Conservation (phyloP, 2,888 invertebrate genomes). For the Pandemis heparana region DNA sequence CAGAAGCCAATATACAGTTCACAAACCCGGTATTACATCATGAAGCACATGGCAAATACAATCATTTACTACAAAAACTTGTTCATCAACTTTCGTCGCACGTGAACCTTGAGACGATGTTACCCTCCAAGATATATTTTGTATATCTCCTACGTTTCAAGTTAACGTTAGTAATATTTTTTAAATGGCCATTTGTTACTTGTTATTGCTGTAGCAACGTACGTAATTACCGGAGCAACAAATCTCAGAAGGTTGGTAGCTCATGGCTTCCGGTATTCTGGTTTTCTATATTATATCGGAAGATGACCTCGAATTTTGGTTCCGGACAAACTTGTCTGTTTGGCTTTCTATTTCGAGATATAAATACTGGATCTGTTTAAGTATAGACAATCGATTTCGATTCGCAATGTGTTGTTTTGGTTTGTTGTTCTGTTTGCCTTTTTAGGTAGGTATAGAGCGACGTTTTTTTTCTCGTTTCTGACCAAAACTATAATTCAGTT, state of each 20-base stretch:
- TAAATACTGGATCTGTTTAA: neutral
- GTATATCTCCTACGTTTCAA: slow-evolving; percentile 40
- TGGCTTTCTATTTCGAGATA: slow-evolving; percentile 47
- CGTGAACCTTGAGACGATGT: slow-evolving; percentile 19
- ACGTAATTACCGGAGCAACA: slow-evolving; percentile 60
- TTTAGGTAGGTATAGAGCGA: too few relatives aligned
- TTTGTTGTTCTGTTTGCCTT: too few relatives aligned
- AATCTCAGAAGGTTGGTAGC: slow-evolving; percentile 68
- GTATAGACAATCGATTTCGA: slow-evolving; percentile 23
- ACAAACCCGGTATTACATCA: slow-evolving; percentile 16
- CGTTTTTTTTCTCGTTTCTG: neutral
- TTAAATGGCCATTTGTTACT: slow-evolving; percentile 25
- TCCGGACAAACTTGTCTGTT: slow-evolving; percentile 50
- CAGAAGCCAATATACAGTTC: slow-evolving; percentile 2
- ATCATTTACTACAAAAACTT: slow-evolving; percentile 17
- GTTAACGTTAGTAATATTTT: slow-evolving; percentile 11
- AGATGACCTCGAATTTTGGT: slow-evolving; percentile 56
- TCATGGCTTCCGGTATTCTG: slow-evolving; percentile 66
- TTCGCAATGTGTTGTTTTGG: slow-evolving; percentile 30
- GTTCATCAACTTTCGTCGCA: slow-evolving; percentile 23
- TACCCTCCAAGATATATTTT: slow-evolving; percentile 26
- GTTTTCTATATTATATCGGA: slow-evolving; percentile 59
- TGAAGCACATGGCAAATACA: slow-evolving; percentile 6
- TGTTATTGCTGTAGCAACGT: slow-evolving; percentile 46
- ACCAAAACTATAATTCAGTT: neutral